Conservation (phyloP, 2,113 vertebrate genomes). For the Tyrannus savana region DNA sequence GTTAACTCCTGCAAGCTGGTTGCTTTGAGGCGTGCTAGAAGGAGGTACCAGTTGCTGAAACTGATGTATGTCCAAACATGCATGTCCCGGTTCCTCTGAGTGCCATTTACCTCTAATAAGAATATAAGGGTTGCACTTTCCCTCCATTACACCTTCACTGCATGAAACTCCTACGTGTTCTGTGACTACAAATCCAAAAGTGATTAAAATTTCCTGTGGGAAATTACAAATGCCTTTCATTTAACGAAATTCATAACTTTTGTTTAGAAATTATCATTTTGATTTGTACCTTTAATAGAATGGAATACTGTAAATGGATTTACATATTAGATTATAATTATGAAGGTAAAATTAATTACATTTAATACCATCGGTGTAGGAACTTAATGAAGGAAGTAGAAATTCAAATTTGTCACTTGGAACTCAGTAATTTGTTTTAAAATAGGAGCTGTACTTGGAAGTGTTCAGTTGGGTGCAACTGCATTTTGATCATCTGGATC, state of each 20-base stretch:
- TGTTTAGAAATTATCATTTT: constrained; percentile 52
- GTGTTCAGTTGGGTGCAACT: neutral
- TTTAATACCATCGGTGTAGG: constrained; percentile 23
- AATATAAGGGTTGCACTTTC: neutral
- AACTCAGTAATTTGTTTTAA: neutral
- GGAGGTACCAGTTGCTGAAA: neutral
- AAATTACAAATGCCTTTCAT: constrained; percentile 26
- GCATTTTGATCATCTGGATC: neutral
- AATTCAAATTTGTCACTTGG: constrained; percentile 37
- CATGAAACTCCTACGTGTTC: neutral
- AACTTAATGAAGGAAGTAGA: constrained; percentile 53
- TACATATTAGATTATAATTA: constrained; percentile 67
- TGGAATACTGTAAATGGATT: constrained; percentile 39
- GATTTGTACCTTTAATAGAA: constrained; percentile 61
- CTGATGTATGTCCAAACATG: neutral
- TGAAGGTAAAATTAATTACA: constrained; percentile 55
- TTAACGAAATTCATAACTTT: constrained; percentile 43
- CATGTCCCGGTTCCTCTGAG: neutral
- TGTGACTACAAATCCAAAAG: neutral
- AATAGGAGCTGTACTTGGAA: neutral
- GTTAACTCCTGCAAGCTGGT: neutral
- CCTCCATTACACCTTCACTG: neutral
- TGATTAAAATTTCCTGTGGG: constrained; percentile 44
- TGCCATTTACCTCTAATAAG: neutral
- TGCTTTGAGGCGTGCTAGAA: neutral